These are phyloP conservation scores for Temnothorax ravouxi DNA, from an alignment of 2,888 invertebrate genomes.

Conservation along the genomic window DNA sequence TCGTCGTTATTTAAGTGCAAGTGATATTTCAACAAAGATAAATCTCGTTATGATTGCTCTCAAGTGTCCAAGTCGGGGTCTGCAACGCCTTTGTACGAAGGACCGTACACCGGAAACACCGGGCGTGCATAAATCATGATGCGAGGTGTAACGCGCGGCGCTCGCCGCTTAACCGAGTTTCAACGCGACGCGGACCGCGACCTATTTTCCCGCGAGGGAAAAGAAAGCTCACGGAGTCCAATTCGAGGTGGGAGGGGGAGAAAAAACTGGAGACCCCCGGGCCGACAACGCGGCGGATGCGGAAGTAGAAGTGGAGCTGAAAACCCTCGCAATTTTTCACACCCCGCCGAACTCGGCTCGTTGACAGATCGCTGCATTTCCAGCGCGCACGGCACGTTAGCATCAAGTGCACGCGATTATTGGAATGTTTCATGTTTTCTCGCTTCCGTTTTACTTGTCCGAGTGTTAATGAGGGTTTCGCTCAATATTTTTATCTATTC, in stretches of 20 bases:
- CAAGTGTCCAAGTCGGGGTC: background rate
- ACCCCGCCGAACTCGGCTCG: slow-evolving; percentile 8
- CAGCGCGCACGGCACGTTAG: slow-evolving; percentile 7
- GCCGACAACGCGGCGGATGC: background rate
- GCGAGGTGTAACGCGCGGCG: slow-evolving; percentile 5
- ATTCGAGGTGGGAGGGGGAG: background rate
- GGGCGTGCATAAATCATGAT: slow-evolving; percentile 42
- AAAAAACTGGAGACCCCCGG: slow-evolving; percentile 1
- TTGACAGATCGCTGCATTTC: slow-evolving; percentile 46
- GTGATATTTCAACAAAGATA: slow-evolving; percentile 9
- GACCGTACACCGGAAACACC: slow-evolving; percentile 3
- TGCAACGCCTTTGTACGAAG: background rate
- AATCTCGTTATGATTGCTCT: background rate
- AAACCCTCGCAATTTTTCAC: slow-evolving; percentile 42
- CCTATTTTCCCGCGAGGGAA: slow-evolving; percentile 35
- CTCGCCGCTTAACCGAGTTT: slow-evolving; percentile 33
- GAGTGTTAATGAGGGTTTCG: background rate
- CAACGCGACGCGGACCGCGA: slow-evolving; percentile 22
- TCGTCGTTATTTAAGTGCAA: background rate
- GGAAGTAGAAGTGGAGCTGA: slow-evolving; percentile 48
- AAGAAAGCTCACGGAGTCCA: slow-evolving; percentile 45
- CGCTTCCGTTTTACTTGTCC: background rate
- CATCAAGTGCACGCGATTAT: slow-evolving; percentile 17
- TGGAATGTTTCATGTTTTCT: slow-evolving; percentile 23
- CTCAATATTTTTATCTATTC: background rate